Evolutionary conservation across 2,888 invertebrate genomes (phyloP), one percentile per base, ranked within the genome.

Genomic region (Napeogenes sylphis): DNA sequence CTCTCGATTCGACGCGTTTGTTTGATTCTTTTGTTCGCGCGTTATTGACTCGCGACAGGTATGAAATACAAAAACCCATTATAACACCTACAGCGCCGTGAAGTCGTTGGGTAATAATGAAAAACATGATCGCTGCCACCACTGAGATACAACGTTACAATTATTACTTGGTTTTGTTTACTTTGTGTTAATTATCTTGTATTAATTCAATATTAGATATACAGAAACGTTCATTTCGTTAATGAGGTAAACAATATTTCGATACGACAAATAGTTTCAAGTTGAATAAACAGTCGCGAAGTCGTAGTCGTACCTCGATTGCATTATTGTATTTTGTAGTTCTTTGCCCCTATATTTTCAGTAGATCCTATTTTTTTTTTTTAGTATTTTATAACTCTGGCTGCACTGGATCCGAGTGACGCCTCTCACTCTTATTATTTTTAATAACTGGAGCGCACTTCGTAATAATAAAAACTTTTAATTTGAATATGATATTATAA

Each of bases 1-100:
- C 76, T 75, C 74, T 76, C 81, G 73, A 85, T 87, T 88, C 81
- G 86, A 78, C 81, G 78, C 83, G 84, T 85, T 78, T 82, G 84
- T 87, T 84, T 81, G 78, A 72, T 82, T 86, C 87, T 87, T 86
- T 89, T 89, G 87, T 89, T 83, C 75, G 72, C 73, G 67, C 69
- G 78, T 81, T 83, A 84, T 84, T 77, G 78, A 82, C 77, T 76
- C 73, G 75, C 77, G 74, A 71, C 76, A 79, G 77, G 79, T 77
- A 76, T 75, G 75, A 77, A 81, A 82, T 73, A 83, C 80, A 80
- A 82, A 84, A 83, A 82, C 76, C 74, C 81, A 82, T 83, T 69
- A 70, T 71, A 71, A 68, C 68, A 69, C 65, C 68, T 67, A 69
- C 55, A 64, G 69, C 69, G 67, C 68, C 63, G 68, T 67, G 65